phyloP scores from a whole-genome alignment of 2,888 invertebrate species.

The Cosmopolites sordidus region DNA sequence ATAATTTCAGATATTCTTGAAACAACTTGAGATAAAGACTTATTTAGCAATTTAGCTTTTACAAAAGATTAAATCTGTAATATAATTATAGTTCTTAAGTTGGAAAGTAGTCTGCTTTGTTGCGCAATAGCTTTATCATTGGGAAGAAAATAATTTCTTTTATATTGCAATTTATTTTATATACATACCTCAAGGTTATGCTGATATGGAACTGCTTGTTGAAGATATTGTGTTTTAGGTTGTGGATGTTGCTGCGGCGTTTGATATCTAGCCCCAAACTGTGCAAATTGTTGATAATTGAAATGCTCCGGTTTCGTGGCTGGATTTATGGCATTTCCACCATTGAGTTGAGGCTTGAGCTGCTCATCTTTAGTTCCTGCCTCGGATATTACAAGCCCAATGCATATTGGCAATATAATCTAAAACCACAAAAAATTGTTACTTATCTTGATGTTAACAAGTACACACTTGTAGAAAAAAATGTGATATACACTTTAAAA shows the following conservation, averaged over 20 bases:
- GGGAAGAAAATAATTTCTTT: too few relatives aligned
- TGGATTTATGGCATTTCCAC: slow-evolving; percentile 22
- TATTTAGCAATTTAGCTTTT: too few relatives aligned
- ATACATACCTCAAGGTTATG: slow-evolving; percentile 25
- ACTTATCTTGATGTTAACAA: too few relatives aligned
- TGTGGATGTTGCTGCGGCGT: slow-evolving; percentile 29
- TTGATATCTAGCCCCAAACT: slow-evolving; percentile 29
- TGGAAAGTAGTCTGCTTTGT: too few relatives aligned
- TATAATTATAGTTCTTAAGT: too few relatives aligned
- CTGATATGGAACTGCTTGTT: slow-evolving; percentile 14
- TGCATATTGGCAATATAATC: slow-evolving; percentile 27
- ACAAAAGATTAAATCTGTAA: too few relatives aligned
- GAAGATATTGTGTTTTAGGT: slow-evolving; percentile 22
- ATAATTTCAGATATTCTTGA: too few relatives aligned
- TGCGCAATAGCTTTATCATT: too few relatives aligned
- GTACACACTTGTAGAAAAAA: too few relatives aligned
- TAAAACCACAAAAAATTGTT: slow-evolving; percentile 8
- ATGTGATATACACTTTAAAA: too few relatives aligned
- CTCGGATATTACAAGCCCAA: slow-evolving; percentile 21
- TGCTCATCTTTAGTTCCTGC: slow-evolving; percentile 21
- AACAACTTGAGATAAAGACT: too few relatives aligned
- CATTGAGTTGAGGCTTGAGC: slow-evolving; percentile 25
- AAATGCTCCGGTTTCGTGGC: slow-evolving; percentile 29
- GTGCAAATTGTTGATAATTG: slow-evolving; percentile 24
- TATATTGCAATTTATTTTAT: too few relatives aligned